These are phyloP conservation scores for Agonum fuliginosum DNA, from an alignment of 2,888 invertebrate genomes.

Conservation along the genomic window DNA sequence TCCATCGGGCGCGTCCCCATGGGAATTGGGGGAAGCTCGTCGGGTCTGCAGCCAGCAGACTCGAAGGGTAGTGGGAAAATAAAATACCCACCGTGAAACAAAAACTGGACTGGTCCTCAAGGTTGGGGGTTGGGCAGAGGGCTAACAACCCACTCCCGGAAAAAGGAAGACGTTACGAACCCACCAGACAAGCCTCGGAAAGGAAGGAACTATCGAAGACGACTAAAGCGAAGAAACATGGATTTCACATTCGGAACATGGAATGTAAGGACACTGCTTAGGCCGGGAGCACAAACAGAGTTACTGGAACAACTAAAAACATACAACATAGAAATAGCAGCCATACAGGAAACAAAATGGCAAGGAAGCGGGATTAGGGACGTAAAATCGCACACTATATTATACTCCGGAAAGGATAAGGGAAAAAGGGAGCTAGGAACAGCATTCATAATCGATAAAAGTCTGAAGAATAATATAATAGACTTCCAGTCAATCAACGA, in stretches of 20 bases:
- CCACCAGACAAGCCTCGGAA: constrained; percentile 11
- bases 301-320: constrained; percentile 22
- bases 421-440: background rate
- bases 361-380: background rate
- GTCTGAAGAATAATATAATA: background rate
- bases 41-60: too few species aligned
- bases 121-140: background rate
- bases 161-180: background rate
- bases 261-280: constrained; percentile 4
- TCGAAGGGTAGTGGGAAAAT: too few species aligned
- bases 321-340: background rate
- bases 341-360: background rate
- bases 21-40: too few species aligned
- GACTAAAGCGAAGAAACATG: constrained; percentile 15
- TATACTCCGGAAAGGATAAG: background rate
- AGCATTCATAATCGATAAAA: background rate
- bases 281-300: constrained; percentile 7
- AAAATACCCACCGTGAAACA: too few species aligned
- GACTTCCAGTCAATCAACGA: background rate
- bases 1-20: too few species aligned
- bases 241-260: background rate
- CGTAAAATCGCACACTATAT: background rate
- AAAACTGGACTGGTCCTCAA: background rate
- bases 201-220: constrained; percentile 6
- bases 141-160: background rate